A percentile compares a stretch with the other conserved stretches of the same genome.
These are phyloP conservation scores for Turritopsis dohrnii DNA, from an alignment of 30 jellyfish, hydroid and myxozoan species.

Conservation along the genomic window DNA sequence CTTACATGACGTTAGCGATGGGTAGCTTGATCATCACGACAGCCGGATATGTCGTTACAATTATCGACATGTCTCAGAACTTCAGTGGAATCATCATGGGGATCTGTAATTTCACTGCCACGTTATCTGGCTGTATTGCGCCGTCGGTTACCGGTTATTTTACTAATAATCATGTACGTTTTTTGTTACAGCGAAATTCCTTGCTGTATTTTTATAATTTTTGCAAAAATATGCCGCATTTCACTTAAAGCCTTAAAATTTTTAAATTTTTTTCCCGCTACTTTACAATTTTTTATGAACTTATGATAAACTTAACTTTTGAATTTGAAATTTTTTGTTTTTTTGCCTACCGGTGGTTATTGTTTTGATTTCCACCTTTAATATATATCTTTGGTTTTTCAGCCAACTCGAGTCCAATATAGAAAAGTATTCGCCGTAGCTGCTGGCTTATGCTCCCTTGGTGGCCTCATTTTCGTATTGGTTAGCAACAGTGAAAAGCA, in stretches of 20 bases:
- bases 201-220: no score
- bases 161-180: not conserved
- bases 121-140: slow-evolving; percentile 1
- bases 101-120: not conserved
- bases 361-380: no score
- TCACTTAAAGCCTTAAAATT: no score
- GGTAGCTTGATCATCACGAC: not conserved
- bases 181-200: no score
- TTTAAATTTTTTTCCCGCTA: no score
- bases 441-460: slow-evolving; percentile 44
- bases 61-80: not conserved
- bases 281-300: no score
- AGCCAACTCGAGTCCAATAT: slow-evolving; percentile 73
- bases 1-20: not conserved
- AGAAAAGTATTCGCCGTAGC: slow-evolving; percentile 49
- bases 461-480: slow-evolving; percentile 39
- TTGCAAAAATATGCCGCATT: no score
- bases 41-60: not conserved
- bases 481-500: slow-evolving; percentile 46
- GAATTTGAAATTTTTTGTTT: not conserved
- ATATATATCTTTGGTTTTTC: no score
- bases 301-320: no score
- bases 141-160: not conserved
- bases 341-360: no score
- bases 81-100: slow-evolving; percentile 1